phyloP scores from a whole-genome alignment of 2,888 invertebrate genomes.

The Sialis fuliginosa region DNA sequence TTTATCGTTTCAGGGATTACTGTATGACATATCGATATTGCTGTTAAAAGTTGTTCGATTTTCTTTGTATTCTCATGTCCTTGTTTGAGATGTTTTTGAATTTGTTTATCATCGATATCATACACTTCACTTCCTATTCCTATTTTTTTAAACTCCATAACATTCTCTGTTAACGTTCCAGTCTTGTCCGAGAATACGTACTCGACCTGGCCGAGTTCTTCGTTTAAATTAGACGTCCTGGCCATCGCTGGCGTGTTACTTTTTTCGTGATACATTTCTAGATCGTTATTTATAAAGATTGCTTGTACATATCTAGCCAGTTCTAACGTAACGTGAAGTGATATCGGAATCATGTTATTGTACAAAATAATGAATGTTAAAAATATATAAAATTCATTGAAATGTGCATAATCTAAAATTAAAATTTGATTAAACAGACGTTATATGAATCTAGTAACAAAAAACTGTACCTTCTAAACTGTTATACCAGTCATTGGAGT shows the following conservation, averaged over 20 bases:
- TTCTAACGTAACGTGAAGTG: constrained; percentile 96
- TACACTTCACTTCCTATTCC: constrained; percentile 55
- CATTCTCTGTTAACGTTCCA: constrained; percentile 91
- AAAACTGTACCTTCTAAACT: constrained; percentile 46
- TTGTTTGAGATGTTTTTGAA: constrained; percentile 36
- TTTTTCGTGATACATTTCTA: constrained; percentile 89
- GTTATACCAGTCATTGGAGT: constrained; percentile 68
- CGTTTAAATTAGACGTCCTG: constrained; percentile 92
- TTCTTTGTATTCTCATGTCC: constrained; percentile 45
- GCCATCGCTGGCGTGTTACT: constrained; percentile 92
- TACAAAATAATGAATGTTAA: constrained; percentile 97
- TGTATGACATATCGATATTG: constrained; percentile 96
- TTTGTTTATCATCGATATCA: constrained; percentile 17
- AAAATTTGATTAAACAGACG: too few relatives aligned
- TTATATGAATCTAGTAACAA: too few relatives aligned
- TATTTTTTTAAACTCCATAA: constrained; percentile 91
- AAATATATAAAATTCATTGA: constrained; percentile 43
- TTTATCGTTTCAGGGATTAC: constrained; percentile 73
- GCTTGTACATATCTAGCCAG: constrained; percentile 93
- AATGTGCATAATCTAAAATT: too few relatives aligned
- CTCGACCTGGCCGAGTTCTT: constrained; percentile 94
- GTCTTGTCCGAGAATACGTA: constrained; percentile 98
- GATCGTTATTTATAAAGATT: constrained; percentile 83
- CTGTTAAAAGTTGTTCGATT: constrained; percentile 70
- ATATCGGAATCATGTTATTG: constrained; percentile 99